phyloP scores from a whole-genome alignment of 2,888 invertebrate species.

The Argyresthia goedartella region DNA sequence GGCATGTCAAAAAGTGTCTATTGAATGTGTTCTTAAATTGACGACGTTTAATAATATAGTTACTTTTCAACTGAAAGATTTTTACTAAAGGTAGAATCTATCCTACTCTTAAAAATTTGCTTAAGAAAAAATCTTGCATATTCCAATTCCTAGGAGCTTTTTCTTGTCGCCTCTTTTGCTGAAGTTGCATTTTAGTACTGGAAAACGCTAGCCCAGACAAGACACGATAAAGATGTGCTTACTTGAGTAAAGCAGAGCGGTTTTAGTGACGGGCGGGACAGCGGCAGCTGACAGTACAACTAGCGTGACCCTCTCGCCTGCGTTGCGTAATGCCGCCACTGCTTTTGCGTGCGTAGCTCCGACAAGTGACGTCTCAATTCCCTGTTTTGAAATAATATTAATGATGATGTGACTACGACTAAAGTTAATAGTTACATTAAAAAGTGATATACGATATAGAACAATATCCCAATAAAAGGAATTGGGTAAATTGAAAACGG shows the following conservation, averaged over 20 bases:
- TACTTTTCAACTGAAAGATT: too few relatives aligned
- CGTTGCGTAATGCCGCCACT: conserved; percentile 52
- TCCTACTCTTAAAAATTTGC: too few relatives aligned
- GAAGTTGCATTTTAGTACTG: neutral
- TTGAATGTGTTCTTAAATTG: too few relatives aligned
- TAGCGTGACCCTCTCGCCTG: conserved; percentile 59
- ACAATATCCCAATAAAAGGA: too few relatives aligned
- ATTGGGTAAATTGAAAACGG: too few relatives aligned
- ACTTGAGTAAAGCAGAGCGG: conserved; percentile 57
- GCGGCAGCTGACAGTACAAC: conserved; percentile 57
- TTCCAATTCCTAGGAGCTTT: too few relatives aligned
- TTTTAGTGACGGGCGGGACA: conserved; percentile 47
- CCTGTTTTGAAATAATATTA: conserved; percentile 24
- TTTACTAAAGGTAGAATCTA: too few relatives aligned
- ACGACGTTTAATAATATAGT: too few relatives aligned
- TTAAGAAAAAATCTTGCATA: too few relatives aligned
- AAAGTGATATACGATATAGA: too few relatives aligned
- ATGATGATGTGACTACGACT: neutral
- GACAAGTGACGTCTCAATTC: conserved; percentile 58
- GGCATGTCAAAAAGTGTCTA: too few relatives aligned
- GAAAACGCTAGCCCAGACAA: too few relatives aligned
- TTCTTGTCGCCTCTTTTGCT: neutral
- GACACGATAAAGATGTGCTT: conserved; percentile 15
- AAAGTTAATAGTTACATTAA: neutral
- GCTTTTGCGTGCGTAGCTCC: conserved; percentile 64